Conservation (phyloP, 1,140 invertebrate genomes). For the Drosophila ohnishii region DNA sequence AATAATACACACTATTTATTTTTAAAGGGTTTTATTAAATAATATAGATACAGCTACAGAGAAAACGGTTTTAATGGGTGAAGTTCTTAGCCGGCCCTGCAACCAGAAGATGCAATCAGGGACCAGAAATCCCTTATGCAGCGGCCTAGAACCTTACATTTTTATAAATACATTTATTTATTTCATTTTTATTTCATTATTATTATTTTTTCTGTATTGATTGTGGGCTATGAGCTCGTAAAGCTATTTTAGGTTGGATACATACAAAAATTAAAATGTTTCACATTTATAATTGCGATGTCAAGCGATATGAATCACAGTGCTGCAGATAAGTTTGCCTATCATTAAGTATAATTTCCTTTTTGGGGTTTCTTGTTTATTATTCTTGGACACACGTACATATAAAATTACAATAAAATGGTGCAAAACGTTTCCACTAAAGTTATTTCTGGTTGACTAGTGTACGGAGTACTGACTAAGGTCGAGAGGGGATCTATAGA, state of each 20-base stretch:
- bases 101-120: slow-evolving; percentile 28
- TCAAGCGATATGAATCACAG: slow-evolving; percentile 43
- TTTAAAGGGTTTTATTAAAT: slow-evolving; percentile 66
- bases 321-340: slow-evolving; percentile 35
- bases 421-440: slow-evolving; percentile 43
- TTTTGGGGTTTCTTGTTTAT: slow-evolving; percentile 8
- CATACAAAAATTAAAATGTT: slow-evolving; percentile 63
- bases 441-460: slow-evolving; percentile 36
- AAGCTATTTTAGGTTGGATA: slow-evolving; percentile 48
- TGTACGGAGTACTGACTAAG: slow-evolving; percentile 48
- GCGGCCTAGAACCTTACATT: slow-evolving; percentile 15
- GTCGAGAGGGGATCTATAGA: slow-evolving; percentile 54
- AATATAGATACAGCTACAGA: slow-evolving; percentile 61
- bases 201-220: slow-evolving; percentile 11
- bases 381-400: slow-evolving; percentile 35
- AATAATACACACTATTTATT: slow-evolving; percentile 3
- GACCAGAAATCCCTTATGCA: slow-evolving; percentile 12
- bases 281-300: slow-evolving; percentile 51
- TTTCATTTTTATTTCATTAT: slow-evolving; percentile 5
- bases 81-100: slow-evolving; percentile 50
- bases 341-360: slow-evolving; percentile 13
- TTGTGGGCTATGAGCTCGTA: slow-evolving; percentile 54
- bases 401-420: slow-evolving; percentile 66
- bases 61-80: slow-evolving; percentile 59
- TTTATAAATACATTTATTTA: slow-evolving; percentile 6